phyloP scores from a whole-genome alignment of 1,140 invertebrate genomes.

The Heliothis subflexa region DNA sequence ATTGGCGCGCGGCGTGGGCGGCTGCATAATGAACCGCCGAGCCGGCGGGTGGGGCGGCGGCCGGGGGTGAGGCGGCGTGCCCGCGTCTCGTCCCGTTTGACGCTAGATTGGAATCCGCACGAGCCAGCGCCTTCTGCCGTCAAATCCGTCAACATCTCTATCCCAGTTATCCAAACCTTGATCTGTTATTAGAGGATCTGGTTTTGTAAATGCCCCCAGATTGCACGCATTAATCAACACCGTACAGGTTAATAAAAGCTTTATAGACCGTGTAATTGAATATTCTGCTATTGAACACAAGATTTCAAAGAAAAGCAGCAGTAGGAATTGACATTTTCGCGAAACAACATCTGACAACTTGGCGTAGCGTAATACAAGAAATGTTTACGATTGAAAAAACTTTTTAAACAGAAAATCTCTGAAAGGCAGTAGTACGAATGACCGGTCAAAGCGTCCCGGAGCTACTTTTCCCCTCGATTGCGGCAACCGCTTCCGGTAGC shows the following conservation, averaged over 20 bases:
- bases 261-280: neutral
- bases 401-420: constrained; percentile 56
- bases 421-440: constrained; percentile 55
- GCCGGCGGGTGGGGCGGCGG: constrained; percentile 51
- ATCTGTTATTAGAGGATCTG: constrained; percentile 43
- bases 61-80: constrained; percentile 37
- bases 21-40: constrained; percentile 80
- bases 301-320: neutral
- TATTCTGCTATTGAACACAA: constrained; percentile 5
- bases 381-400: constrained; percentile 50
- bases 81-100: constrained; percentile 60
- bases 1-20: constrained; percentile 79
- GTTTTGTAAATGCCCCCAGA: constrained; percentile 5
- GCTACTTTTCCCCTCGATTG: constrained; percentile 66
- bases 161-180: constrained; percentile 47
- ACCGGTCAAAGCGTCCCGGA: constrained; percentile 59
- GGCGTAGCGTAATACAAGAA: constrained; percentile 38
- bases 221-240: constrained; percentile 21
- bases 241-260: neutral
- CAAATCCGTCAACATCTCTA: constrained; percentile 68
- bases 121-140: constrained; percentile 64
- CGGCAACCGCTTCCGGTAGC: constrained; percentile 59
- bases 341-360: constrained; percentile 27
- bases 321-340: constrained; percentile 1
- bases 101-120: constrained; percentile 70